phyloP scores from a whole-genome alignment of 1,140 invertebrate genomes.

The Drosophila pachea region DNA sequence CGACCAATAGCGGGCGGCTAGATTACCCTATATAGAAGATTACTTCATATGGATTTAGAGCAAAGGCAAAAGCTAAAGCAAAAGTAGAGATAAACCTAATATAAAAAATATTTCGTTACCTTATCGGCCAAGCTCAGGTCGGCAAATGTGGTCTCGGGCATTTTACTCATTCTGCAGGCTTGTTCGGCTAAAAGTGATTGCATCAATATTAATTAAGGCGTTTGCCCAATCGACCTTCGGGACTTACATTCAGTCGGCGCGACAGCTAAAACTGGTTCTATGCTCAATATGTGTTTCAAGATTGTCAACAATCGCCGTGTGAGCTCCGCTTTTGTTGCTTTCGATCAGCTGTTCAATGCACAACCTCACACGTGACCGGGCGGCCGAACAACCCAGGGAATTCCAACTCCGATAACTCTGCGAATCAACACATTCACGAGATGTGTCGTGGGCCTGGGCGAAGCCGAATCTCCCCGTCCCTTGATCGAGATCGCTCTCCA shows the following conservation, averaged over 20 bases:
- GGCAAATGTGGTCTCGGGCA: conserved; percentile 68
- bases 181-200: conserved; percentile 16
- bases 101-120: conserved; percentile 39
- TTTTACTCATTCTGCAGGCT: conserved; percentile 56
- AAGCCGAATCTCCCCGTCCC: conserved; percentile 3
- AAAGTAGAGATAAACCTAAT: no score
- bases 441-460: neutral
- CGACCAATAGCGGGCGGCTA: no score
- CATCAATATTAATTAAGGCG: conserved; percentile 33
- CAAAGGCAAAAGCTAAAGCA: no score
- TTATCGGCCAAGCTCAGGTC: conserved; percentile 74
- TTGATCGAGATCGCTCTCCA: conserved; percentile 3
- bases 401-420: conserved; percentile 7
- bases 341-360: conserved; percentile 28
- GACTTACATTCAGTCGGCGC: conserved; percentile 48
- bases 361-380: conserved; percentile 48
- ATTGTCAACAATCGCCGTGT: conserved; percentile 41
- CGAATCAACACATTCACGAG: conserved; percentile 12
- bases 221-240: conserved; percentile 51
- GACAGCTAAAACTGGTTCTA: conserved; percentile 59
- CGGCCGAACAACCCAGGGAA: conserved; percentile 29
- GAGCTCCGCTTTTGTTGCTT: conserved; percentile 21
- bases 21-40: no score
- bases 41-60: no score
- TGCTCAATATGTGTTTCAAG: conserved; percentile 37